Base-by-base conservation (phyloP, 2,888 invertebrate species). In the Pseudococcus viburni region DNA sequence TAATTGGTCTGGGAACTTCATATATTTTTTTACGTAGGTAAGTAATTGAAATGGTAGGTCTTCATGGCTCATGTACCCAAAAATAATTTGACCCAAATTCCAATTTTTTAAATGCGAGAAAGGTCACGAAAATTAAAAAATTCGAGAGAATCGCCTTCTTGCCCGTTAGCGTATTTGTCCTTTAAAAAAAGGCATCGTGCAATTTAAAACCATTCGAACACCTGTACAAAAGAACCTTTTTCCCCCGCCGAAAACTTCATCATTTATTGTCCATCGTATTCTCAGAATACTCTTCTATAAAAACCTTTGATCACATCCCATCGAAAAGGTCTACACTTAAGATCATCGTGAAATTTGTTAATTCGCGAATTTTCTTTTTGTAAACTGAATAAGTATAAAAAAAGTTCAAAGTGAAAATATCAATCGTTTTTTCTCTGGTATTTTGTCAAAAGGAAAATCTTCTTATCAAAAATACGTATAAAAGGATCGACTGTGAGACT, bases 401-500 rank as follows among this genome's bases (percentile, higher is more conserved):
- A 68, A 68, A 68, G 22, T 68, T 68, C 68, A 68, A 68, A 68
- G 68, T 15, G 26, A 22, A 68, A 68, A 22, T 68, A 26, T 68
- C 22, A 55, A 55, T 55, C 55, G 55, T 55, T 55, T n/a, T 55
- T 55, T 55, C n/a, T n/a, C 55, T 55, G 55, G 6, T 55, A 15
- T 55, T 55, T 55, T 68, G 68, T 68, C 68, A 68, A 68, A 68
- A 26, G 68, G 26, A 15, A 68, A 55, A n/a, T 55, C 55, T 55
- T 55, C 55, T 55, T 68, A 68, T 68, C 68, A 26, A 68, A 68
- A 26, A 26, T 68, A 68, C 26, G 26, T 55, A 55, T 55, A 55
- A 55, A 55, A 55, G 55, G 68, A 68, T 68, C 68, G 68, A 12
- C 26, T 26, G 68, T 3, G 26, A 33, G 26, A 68, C 26, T 26